These are phyloP conservation scores for Lithobates pipiens DNA, from an alignment of 2,797 vertebrate species.

Conservation along the genomic window DNA sequence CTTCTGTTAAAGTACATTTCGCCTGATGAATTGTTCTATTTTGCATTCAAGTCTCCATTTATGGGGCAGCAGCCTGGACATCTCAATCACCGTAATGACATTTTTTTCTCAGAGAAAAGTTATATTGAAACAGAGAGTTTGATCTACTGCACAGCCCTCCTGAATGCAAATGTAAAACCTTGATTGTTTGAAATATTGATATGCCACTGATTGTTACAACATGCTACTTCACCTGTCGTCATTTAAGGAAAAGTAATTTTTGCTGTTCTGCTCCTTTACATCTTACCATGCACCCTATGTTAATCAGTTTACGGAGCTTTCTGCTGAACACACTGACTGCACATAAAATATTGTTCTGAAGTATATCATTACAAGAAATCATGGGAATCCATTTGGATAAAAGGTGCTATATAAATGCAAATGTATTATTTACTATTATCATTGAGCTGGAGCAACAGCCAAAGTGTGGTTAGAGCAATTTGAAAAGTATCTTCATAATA, in stretches of 20 bases:
- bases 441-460: slow-evolving; percentile 17
- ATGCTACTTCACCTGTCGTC: slow-evolving; percentile 42
- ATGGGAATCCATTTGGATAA: slow-evolving; percentile 44
- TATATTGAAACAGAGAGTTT: slow-evolving; percentile 31
- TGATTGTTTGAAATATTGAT: slow-evolving; percentile 56
- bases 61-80: slow-evolving; percentile 30
- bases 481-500: slow-evolving; percentile 49
- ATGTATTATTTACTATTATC: slow-evolving; percentile 57
- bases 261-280: slow-evolving; percentile 26
- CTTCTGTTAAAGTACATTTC: slow-evolving; percentile 25
- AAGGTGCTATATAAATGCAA: slow-evolving; percentile 56
- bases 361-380: slow-evolving; percentile 34
- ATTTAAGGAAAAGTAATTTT: slow-evolving; percentile 39
- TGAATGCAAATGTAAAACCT: slow-evolving; percentile 45
- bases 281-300: slow-evolving; percentile 30
- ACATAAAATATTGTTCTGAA: slow-evolving; percentile 37
- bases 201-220: slow-evolving; percentile 38
- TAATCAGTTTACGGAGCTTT: slow-evolving; percentile 31
- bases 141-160: slow-evolving; percentile 21
- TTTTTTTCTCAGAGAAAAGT: slow-evolving; percentile 30
- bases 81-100: slow-evolving; percentile 49
- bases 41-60: slow-evolving; percentile 34
- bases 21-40: slow-evolving; percentile 36
- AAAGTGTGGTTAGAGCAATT: slow-evolving; percentile 36
- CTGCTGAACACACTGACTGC: slow-evolving; percentile 4